phyloP scores from a whole-genome alignment of 1,140 invertebrate species.

The Oreohelix idahoensis region DNA sequence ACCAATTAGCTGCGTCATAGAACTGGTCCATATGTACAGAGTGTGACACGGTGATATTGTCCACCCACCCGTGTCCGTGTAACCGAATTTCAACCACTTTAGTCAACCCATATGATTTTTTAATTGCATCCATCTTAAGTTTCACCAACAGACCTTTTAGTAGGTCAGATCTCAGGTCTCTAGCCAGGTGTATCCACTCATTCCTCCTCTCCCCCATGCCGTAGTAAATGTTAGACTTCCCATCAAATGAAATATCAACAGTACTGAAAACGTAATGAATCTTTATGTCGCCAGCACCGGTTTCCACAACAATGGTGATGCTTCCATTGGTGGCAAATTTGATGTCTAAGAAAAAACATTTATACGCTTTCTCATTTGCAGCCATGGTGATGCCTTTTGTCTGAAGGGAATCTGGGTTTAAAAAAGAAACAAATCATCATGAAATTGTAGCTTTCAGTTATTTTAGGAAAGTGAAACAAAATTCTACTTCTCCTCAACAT shows the following conservation, averaged over 20 bases:
- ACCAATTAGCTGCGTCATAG: constrained; percentile 93
- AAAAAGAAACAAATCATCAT: constrained; percentile 30
- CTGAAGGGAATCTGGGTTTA: constrained; percentile 76
- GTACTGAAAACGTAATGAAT: constrained; percentile 88
- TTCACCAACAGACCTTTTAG: constrained; percentile 79
- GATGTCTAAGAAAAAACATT: constrained; percentile 84
- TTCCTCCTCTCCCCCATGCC: constrained; percentile 82
- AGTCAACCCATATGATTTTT: constrained; percentile 49
- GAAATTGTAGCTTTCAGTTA: no score
- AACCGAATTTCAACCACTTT: constrained; percentile 74
- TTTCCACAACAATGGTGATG: constrained; percentile 84
- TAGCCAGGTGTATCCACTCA: constrained; percentile 86
- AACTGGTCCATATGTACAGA: constrained; percentile 87
- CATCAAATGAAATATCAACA: constrained; percentile 81
- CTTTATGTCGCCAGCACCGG: constrained; percentile 82
- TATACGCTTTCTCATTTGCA: constrained; percentile 77
- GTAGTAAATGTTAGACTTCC: constrained; percentile 85
- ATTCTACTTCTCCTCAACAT: no score
- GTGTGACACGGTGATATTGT: constrained; percentile 67
- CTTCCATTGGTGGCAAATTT: constrained; percentile 83
- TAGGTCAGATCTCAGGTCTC: constrained; percentile 92
- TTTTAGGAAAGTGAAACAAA: no score
- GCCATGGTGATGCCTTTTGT: constrained; percentile 80
- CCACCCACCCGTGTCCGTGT: constrained; percentile 80
- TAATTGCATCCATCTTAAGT: constrained; percentile 8